Evolutionary conservation across 2,888 invertebrate genomes (phyloP).

Genomic region (Apodemia mormo): DNA sequence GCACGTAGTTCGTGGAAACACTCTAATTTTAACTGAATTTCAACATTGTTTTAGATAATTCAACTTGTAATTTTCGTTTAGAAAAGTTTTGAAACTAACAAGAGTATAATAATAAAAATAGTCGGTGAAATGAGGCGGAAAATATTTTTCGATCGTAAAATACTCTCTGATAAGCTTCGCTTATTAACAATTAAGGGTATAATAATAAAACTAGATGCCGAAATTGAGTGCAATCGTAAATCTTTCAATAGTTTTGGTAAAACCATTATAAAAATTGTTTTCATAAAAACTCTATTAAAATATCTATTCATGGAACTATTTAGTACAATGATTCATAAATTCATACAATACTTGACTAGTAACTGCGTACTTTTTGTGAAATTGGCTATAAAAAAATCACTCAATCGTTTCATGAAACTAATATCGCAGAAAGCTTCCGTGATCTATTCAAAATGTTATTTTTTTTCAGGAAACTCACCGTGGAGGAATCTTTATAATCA

Average conservation of each 20-base stretch:
- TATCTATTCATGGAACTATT: background rate
- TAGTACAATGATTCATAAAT: conserved; percentile 1
- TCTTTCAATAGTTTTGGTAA: conserved; percentile 1
- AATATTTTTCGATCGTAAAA: too few species aligned
- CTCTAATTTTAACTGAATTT: background rate
- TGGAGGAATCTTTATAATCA: conserved; percentile 1
- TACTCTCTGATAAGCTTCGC: background rate
- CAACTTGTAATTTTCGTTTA: background rate
- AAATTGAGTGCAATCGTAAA: background rate
- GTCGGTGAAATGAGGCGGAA: background rate
- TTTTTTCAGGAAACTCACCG: background rate
- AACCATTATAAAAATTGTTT: background rate
- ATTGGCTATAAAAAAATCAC: too few species aligned
- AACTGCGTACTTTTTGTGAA: too few species aligned
- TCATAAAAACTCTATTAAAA: background rate
- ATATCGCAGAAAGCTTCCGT: background rate
- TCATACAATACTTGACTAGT: background rate
- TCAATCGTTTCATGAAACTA: too few species aligned
- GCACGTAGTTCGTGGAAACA: background rate
- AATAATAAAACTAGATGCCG: background rate
- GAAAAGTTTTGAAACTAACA: conserved; percentile 10
- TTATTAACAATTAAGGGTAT: background rate
- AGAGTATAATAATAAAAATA: conserved; percentile 9
- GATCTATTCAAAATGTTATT: background rate
- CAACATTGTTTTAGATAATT: too few species aligned